Evolutionary conservation across 2,113 vertebrate genomes (phyloP).

Genomic region (Macaca nemestrina): DNA sequence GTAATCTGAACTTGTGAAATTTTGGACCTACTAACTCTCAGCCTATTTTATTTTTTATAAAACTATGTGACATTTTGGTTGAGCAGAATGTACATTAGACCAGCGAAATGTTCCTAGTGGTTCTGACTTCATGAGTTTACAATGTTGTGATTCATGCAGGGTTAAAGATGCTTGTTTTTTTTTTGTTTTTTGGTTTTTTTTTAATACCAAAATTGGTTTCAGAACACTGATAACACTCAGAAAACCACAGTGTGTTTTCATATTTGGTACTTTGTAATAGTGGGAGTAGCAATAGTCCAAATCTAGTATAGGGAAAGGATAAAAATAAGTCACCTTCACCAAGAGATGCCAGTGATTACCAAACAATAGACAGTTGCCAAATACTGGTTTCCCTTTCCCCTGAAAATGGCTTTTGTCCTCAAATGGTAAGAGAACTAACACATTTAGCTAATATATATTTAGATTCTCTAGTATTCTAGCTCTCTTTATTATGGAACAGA

Average conservation of each 20-base stretch:
- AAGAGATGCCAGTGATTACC: constrained; percentile 61
- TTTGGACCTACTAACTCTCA: constrained; percentile 51
- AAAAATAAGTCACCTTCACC: constrained; percentile 29
- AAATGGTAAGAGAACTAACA: constrained; percentile 22
- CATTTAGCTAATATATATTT: neutral
- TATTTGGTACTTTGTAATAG: constrained; percentile 38
- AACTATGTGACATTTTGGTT: constrained; percentile 70
- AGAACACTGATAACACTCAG: constrained; percentile 44
- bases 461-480: constrained; percentile 14
- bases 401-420: constrained; percentile 61
- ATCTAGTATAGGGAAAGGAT: neutral
- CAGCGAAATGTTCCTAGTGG: constrained; percentile 86
- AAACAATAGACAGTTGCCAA: constrained; percentile 64
- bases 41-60: constrained; percentile 27
- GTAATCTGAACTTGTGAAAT: constrained; percentile 42
- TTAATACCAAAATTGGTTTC: constrained; percentile 1
- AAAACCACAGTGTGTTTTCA: constrained; percentile 61
- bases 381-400: constrained; percentile 58
- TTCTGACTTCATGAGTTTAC: constrained; percentile 58
- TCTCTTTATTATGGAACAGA: constrained; percentile 25
- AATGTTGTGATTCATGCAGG: constrained; percentile 54
- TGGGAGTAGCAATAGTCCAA: neutral
- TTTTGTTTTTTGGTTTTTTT: constrained; percentile 35
- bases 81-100: constrained; percentile 81
- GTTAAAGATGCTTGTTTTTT: constrained; percentile 53